These are phyloP conservation scores for Hyperoplus immaculatus DNA, from an alignment of 2,797 vertebrate species.

Conservation along the genomic window DNA sequence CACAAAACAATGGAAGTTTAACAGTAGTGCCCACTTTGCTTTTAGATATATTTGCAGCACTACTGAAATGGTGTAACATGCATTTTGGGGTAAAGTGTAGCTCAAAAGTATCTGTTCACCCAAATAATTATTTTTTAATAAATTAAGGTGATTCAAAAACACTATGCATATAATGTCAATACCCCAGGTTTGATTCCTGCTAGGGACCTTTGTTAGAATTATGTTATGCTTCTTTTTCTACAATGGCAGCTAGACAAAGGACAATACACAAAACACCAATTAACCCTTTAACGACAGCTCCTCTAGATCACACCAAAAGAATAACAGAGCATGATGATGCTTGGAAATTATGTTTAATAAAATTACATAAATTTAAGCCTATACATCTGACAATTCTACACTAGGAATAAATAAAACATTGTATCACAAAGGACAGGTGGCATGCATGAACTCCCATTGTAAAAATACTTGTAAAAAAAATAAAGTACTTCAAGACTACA, in stretches of 20 bases:
- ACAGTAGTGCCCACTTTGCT: not conserved
- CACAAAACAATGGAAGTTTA: not conserved
- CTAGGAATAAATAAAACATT: constrained; percentile 83
- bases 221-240: not conserved
- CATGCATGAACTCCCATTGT: constrained; percentile 72
- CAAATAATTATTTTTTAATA: too few relatives aligned
- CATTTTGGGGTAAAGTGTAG: not conserved
- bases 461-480: constrained; percentile 73
- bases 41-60: too few relatives aligned
- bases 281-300: not conserved
- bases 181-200: not conserved
- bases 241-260: not conserved
- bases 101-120: not conserved
- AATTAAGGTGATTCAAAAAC: not conserved
- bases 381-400: constrained; percentile 70
- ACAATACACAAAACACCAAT: not conserved
- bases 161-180: not conserved
- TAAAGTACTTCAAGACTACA: constrained; percentile 73
- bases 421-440: constrained; percentile 74
- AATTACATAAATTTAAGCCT: constrained; percentile 72
- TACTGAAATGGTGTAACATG: not conserved
- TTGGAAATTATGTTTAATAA: constrained; percentile 76
- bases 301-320: not conserved
- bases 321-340: constrained; percentile 19
- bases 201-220: too few relatives aligned